Evolutionary conservation across 2,797 vertebrate genomes (phyloP), one percentile per base, ranked within the genome.

Genomic region (Naso thynnoides): DNA sequence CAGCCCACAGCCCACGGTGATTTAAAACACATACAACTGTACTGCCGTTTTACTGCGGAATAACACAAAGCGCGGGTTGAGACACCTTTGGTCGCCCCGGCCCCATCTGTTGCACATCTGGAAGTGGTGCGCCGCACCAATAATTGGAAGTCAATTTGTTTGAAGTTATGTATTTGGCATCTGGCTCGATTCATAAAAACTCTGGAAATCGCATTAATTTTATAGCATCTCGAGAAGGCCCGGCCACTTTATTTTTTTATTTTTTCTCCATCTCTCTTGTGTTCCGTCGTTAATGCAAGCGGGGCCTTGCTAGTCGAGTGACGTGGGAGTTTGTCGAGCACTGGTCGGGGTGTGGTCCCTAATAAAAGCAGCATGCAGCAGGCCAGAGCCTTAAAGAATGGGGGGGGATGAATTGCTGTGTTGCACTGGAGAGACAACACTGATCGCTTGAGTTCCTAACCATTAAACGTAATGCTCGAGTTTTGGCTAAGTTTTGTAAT

Each of bases 81-180:
- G 91, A 95, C 93, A 94, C 93, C 93, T 95, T 91, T 68, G 74
- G 87, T 90, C 87, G 70, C 90, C 91, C 90, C 77, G 49, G 86
- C 90, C 86, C 92, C 95, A 95, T 95, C 94, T 95, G 95, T 89
- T 92, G 89, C 91, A 95, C 94, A 95, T 95, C 95, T 95, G 94
- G 94, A 94, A 94, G 94, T 93, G 91, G 86, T 91, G 90, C 79
- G 86, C 91, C 78, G 82, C 89, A 90, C 87, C 91, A 94, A 93
- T 95, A 95, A 94, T 95, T 95, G 94, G 92, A 92, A 95, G 93
- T 95, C 94, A 95, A 95, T 95, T 95, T 95, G 94, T 95, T 95
- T 95, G 94, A 95, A 95, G 95, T 94, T 94, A 94, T 94, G 93
- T 94, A 94, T 94, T 93, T 93, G 93, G 94, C 94, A 94, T 95